Evolutionary conservation across 2,797 vertebrate genomes (phyloP), one percentile per base, ranked within the genome.

Genomic region (Craterocephalus amniculus): DNA sequence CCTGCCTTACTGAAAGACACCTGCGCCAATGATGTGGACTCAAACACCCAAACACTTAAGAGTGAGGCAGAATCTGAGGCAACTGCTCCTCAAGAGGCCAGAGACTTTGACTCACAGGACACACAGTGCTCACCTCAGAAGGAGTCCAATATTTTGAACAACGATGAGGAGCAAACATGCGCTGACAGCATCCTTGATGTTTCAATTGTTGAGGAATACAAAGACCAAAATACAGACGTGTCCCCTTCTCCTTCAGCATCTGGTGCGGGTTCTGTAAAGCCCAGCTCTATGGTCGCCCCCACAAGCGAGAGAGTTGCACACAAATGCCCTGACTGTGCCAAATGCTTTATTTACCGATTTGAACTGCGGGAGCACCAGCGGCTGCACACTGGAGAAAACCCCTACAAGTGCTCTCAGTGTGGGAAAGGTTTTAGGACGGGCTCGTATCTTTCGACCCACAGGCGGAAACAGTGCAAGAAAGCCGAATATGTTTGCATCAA

Each of bases 401-500:
- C 89, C 14, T 88, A 88, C 70, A 86, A 87, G 71, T 90, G 87
- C 65, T 86, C 89, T 22, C 86, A 90, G 72, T 91, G 89, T 0
- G 83, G 79, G 6, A 91, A 89, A 61, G 76, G 82, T 29, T 91
- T 88, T 20, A 73, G 81, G 45, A 83, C 56, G 67, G 83, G 76
- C n/a, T 80, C 86, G 4, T 87, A 84, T 65, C 24, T 90, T 43
- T 86, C 86, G 6, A 71, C 70, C n/a, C 89, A 90, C 77, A 80
- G 87, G 38, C 59, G 83, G 14, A 82, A 76, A 10, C 84, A 79
- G 68, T 90, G 89, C 75, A 71, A 27, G 22, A 80, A 84, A 48
- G 87, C 87, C 6, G 86, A 81, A 16, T 87, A 88, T 6, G 20
- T 89, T 60, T 90, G 87, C 55, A 79, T 84, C 63, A 89, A 89